A percentile compares a stretch with the other conserved stretches of the same genome.
Conservation (phyloP, 1,140 invertebrate genomes). For the Brachionus rotundiformis region DNA sequence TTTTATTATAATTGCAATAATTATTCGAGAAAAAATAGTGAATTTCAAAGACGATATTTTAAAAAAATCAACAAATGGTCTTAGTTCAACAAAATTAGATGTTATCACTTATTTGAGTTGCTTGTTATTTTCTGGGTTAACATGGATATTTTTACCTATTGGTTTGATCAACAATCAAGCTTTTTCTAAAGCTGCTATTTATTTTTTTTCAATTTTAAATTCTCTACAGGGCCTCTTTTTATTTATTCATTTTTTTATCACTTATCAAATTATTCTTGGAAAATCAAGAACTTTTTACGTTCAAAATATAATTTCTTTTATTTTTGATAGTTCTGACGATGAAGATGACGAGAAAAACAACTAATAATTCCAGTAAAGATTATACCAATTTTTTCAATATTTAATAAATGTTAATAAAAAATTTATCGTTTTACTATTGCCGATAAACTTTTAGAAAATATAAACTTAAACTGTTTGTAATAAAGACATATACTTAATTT, state of each 20-base stretch:
- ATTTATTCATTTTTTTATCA: slow-evolving; percentile 38
- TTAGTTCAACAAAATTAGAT: slow-evolving; percentile 9
- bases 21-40: background rate
- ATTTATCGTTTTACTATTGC: too few relatives aligned
- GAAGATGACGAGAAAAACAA: background rate
- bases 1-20: background rate
- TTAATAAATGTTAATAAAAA: too few relatives aligned
- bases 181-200: background rate
- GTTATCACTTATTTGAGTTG: background rate
- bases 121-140: background rate
- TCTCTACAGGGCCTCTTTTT: slow-evolving; percentile 11
- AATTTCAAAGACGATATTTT: background rate
- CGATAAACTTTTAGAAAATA: too few relatives aligned
- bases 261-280: slow-evolving; percentile 11
- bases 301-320: background rate
- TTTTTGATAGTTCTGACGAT: background rate
- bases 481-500: too few relatives aligned
- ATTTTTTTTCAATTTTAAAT: slow-evolving; percentile 38
- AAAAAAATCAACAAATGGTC: slow-evolving; percentile 10
- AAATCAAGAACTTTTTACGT: background rate
- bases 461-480: too few relatives aligned
- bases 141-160: slow-evolving; percentile 33
- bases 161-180: background rate
- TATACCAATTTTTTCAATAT: background rate
- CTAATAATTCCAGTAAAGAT: background rate